Percentiles rank a stretch among this genome's conserved stretches.
phyloP scores from a whole-genome alignment of 2,113 vertebrate species.

The Podilymbus podiceps region DNA sequence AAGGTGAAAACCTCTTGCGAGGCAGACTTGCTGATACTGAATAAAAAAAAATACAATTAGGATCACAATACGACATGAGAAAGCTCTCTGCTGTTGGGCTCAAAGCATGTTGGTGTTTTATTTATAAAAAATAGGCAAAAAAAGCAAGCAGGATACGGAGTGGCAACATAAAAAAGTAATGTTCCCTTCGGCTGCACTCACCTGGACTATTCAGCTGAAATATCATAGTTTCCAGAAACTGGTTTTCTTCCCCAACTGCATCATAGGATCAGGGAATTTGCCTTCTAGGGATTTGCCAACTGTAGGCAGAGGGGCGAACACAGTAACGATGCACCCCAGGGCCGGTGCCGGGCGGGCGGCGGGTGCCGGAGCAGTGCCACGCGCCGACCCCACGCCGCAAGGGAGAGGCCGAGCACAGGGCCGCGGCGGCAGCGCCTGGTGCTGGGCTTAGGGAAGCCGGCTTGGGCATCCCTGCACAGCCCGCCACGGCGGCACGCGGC shows the following conservation, averaged over 20 bases:
- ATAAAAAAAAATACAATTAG: neutral
- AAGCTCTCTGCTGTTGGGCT: neutral
- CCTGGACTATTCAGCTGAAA: neutral
- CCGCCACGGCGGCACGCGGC: neutral
- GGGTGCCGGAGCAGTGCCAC: fast-evolving
- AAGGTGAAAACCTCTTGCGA: neutral
- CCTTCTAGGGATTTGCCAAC: neutral
- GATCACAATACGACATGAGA: neutral
- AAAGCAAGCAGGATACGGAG: neutral
- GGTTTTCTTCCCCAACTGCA: neutral
- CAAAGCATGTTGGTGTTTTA: neutral
- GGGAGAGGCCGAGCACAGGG: neutral
- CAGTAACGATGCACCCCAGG: neutral
- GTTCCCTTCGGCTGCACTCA: neutral
- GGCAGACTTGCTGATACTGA: neutral
- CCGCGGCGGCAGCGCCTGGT: fast-evolving
- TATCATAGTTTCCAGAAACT: neutral
- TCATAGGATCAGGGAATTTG: neutral
- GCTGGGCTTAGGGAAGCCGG: no score
- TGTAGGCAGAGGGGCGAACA: neutral
- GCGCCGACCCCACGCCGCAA: fast-evolving
- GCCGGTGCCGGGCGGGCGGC: neutral
- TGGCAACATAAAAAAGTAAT: neutral
- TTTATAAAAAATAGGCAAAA: neutral
- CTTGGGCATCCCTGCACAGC: neutral